A percentile compares a stretch with the other conserved stretches of the same genome.
These are phyloP conservation scores for Stenichneumon culpator DNA, from an alignment of 2,888 invertebrate species.

Conservation along the genomic window DNA sequence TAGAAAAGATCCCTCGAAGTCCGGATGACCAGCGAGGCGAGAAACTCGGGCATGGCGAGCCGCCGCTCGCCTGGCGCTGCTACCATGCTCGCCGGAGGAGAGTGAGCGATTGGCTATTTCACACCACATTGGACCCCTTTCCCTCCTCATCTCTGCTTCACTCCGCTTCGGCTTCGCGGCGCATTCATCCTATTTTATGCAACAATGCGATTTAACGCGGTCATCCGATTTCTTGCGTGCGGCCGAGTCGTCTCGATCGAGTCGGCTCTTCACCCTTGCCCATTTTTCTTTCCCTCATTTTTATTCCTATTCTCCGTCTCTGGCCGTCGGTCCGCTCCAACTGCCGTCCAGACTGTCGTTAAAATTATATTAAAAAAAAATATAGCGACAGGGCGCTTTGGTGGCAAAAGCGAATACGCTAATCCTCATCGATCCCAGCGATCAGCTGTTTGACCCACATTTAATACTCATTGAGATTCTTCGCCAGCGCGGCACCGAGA, in stretches of 20 bases:
- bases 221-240: constrained; percentile 72
- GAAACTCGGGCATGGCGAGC: constrained; percentile 50
- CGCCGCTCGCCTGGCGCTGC: constrained; percentile 31
- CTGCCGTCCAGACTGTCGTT: not conserved
- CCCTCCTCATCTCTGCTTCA: constrained; percentile 47
- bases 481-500: constrained; percentile 67
- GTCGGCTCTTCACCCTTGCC: constrained; percentile 9
- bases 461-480: constrained; percentile 76
- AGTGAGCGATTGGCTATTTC: constrained; percentile 79
- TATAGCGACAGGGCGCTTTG: not conserved
- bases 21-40: constrained; percentile 68
- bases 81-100: constrained; percentile 30
- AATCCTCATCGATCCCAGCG: constrained; percentile 76
- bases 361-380: too few relatives aligned
- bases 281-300: constrained; percentile 7
- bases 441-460: constrained; percentile 82
- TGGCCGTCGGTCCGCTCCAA: not conserved
- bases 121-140: constrained; percentile 78
- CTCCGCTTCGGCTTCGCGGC: constrained; percentile 53
- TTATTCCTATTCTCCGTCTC: not conserved
- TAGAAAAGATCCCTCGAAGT: constrained; percentile 61
- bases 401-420: constrained; percentile 30
- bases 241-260: constrained; percentile 52
- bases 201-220: constrained; percentile 75
- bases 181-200: constrained; percentile 76